Evolutionary conservation across 2,113 vertebrate genomes (phyloP), one percentile per base, ranked within the genome.

Genomic region (Ciconia boyciana): DNA sequence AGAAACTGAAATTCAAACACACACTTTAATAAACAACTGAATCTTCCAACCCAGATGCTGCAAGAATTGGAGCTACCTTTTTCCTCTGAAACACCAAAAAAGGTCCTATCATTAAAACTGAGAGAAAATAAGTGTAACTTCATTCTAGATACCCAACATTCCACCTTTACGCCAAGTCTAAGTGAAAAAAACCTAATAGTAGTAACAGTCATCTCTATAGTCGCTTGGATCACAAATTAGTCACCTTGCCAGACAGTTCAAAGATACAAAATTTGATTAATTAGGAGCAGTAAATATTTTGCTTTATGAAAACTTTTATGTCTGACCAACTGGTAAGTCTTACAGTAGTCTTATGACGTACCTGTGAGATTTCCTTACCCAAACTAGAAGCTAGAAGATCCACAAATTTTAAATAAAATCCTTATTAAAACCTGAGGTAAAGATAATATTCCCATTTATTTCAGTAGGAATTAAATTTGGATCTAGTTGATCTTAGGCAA

Each of bases 51-150:
- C 9, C 57, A 79, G 79, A 72, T 68, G 58, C 52, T 94, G 80
- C 75, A 95, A 94, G 83, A 88, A 64, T n/a, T 60, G 79, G 83
- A 97, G 62, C 41, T 78, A 75, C 41, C 48, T 44, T 58, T 49
- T 95, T 91, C 84, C 76, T 94, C 70, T 60, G 76, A 91, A 94
- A 84, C 21, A 79, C 70, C 29, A 65, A 93, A 92, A 95, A 97
- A 92, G 36, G 34, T 82, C 77, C 70, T 89, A 83, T 64, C 65
- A 89, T 66, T 83, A 96, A 96, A 96, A 85, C 39, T 55, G 46
- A 94, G 54, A 94, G 74, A 87, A 92, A 97, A 72, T 55, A 91
- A 32, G 43, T 28, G 28, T 87, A 58, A 77, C 77, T 90, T 90
- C 70, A 94, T 84, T 88, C 76, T 83, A 96, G 26, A 24, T 94